Percentiles rank a stretch among this genome's conserved stretches.
Conservation (phyloP, 2,797 vertebrate species). For the Spondyliosoma cantharus region DNA sequence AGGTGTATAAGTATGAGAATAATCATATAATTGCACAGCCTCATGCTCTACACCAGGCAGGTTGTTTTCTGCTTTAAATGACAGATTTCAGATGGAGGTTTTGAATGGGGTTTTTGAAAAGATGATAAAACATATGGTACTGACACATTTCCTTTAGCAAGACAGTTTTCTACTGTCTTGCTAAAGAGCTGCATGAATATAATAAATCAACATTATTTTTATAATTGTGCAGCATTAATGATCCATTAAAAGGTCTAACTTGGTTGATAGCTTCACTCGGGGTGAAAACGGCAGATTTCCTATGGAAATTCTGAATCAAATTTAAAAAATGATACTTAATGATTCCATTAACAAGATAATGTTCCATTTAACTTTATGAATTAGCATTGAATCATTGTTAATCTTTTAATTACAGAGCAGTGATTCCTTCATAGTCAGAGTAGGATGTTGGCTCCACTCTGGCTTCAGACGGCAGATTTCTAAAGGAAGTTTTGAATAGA, state of each 20-base stretch:
- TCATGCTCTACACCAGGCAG: not conserved
- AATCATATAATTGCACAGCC: not conserved
- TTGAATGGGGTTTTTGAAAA: not conserved
- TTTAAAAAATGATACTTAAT: too few species aligned
- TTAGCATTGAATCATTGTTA: not conserved
- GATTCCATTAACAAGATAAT: not conserved
- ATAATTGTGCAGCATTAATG: not conserved
- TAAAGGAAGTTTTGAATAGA: not conserved
- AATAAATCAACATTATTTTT: not conserved
- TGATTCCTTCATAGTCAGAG: rapidly evolving
- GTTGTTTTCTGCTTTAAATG: not conserved
- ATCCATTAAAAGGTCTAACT: too few species aligned
- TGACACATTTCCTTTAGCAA: not conserved
- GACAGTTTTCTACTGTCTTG: too few species aligned
- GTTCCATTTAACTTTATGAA: not conserved
- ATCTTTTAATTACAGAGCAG: too few species aligned
- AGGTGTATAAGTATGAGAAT: not conserved
- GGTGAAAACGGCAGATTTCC: not conserved
- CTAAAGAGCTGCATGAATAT: not conserved
- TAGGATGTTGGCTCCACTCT: not conserved
- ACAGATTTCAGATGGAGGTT: not conserved
- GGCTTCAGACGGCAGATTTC: not conserved
- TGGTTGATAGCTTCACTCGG: too few species aligned
- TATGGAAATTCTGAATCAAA: not conserved
- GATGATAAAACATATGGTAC: too few species aligned